Conservation (phyloP, 2,113 vertebrate genomes). For the Hassar affinis region DNA sequence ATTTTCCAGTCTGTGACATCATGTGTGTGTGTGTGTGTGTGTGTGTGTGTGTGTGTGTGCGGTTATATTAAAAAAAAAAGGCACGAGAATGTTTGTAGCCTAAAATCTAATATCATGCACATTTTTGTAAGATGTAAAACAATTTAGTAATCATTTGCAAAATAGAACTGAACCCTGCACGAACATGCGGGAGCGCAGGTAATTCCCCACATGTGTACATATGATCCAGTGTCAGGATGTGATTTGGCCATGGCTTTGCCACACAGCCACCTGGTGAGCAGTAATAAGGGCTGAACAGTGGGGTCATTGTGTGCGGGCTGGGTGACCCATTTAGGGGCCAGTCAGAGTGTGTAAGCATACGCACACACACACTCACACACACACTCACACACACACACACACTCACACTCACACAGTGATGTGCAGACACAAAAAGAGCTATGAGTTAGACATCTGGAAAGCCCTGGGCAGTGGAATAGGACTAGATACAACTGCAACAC, state of each 20-base stretch:
- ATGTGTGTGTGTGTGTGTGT: slow-evolving; percentile 12
- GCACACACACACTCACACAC: slow-evolving; percentile 9
- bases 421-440: slow-evolving; percentile 58
- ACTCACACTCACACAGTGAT: slow-evolving; percentile 11
- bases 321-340: slow-evolving; percentile 70
- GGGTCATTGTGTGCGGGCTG: slow-evolving; percentile 70
- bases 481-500: slow-evolving; percentile 46
- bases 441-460: slow-evolving; percentile 68
- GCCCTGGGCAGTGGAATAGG: slow-evolving; percentile 45
- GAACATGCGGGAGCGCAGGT: neutral
- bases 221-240: slow-evolving; percentile 45
- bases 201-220: slow-evolving; percentile 31
- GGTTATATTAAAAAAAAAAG: neutral
- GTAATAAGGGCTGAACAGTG: slow-evolving; percentile 72
- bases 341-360: slow-evolving; percentile 5
- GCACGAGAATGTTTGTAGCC: neutral
- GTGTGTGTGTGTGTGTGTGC: slow-evolving; percentile 1
- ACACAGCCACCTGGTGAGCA: slow-evolving; percentile 70
- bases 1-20: slow-evolving; percentile 29
- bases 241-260: slow-evolving; percentile 61
- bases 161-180: neutral
- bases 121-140: neutral
- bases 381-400: slow-evolving; percentile 15
- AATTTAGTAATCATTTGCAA: neutral
- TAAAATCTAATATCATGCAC: neutral